Base-by-base conservation (phyloP, 1,140 invertebrate genomes). In the Euschistus heros region DNA sequence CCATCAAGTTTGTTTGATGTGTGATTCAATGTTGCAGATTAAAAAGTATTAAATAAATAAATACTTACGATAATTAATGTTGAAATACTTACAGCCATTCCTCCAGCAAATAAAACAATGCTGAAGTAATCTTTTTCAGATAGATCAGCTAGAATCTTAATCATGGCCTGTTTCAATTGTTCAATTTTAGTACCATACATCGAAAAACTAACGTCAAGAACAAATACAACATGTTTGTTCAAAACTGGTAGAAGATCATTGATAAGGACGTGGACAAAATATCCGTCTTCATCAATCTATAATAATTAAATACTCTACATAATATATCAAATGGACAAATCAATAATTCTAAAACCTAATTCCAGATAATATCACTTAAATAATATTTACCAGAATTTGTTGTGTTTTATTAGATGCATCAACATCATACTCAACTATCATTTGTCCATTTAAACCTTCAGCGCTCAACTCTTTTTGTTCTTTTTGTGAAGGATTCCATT, bases 211-310 rank as follows among this genome's bases (percentile, higher is more conserved):
- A 82, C 80, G 72, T 88, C 87, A 63, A 88, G 75, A 2, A 87
- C 81, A 71, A 89, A 88, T 7, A 88, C 78, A 0, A 85, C 84
- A 69, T 86, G 82, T 72, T 87, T 87, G 22, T 77, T 79, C 55
- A 87, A 74, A 3, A 83, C 78, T 46, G 79, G 75, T 60, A 86
- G 73, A 27, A 78, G 75, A 5, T 67, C 68, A 2, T 86, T 86
- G 2, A 84, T 80, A 69, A 87, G 85, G 75, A 86, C 88, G 70
- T 88, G 86, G 4, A 89, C 85, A 73, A 89, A 89, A 73, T 88
- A 87, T 2, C 86, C 87, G 69, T 87, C 82, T 67, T 85, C 27
- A 30, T 30, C 27, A 4, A 30, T 30, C 27, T 30, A 30, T 2
- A 30, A 30, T 30, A 30, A 30, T 30, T 2, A 30, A 30, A 30